These are phyloP conservation scores for Thumatha senex DNA, from an alignment of 2,888 invertebrate genomes.

Conservation along the genomic window DNA sequence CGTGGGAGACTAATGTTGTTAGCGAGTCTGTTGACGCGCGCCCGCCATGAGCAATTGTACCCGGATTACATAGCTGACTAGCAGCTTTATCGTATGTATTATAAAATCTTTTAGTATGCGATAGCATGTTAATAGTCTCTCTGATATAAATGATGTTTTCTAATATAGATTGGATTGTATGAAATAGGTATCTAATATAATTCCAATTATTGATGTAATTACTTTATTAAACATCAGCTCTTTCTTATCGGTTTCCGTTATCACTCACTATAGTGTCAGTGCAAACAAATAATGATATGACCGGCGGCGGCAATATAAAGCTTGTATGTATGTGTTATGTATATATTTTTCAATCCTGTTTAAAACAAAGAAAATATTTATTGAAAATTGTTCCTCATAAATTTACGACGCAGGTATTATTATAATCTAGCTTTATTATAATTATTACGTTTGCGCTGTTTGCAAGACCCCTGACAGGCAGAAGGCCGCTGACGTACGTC, in stretches of 20 bases:
- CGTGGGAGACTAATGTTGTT: slow-evolving; percentile 43
- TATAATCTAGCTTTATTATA: background rate
- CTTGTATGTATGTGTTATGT: too few species aligned
- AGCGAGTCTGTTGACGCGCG: slow-evolving; percentile 49
- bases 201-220: background rate
- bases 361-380: too few species aligned
- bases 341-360: too few species aligned
- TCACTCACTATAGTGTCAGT: background rate
- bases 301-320: background rate
- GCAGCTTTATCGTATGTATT: slow-evolving; percentile 34
- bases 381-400: too few species aligned
- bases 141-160: slow-evolving; percentile 1
- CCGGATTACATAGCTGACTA: slow-evolving; percentile 50
- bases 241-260: background rate
- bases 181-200: background rate
- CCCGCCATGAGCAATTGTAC: slow-evolving; percentile 68
- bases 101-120: slow-evolving; percentile 1
- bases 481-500: slow-evolving; percentile 50
- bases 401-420: background rate
- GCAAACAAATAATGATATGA: background rate
- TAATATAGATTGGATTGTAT: background rate
- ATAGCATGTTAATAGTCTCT: background rate
- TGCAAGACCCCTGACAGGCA: slow-evolving; percentile 20
- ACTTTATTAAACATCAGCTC: background rate
- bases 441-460: background rate